Base-by-base conservation (phyloP, 2,888 invertebrate genomes). In the Galerucella pusilla region DNA sequence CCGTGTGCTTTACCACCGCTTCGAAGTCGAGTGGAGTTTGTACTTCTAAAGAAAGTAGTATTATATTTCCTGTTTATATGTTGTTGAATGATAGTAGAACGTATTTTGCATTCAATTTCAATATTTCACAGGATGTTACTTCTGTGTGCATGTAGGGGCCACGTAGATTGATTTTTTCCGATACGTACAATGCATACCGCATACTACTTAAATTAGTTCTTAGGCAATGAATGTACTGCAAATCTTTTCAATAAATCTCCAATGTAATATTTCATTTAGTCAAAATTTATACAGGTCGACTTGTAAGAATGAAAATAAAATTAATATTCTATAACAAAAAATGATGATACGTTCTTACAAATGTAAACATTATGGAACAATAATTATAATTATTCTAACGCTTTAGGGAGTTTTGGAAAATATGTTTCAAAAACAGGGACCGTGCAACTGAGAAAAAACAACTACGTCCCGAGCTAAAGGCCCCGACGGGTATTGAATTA, bases 161-260 rank as follows among this genome's bases (percentile, higher is more conserved):
- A 72, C 69, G 71, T 74, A 77, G 68, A 72, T 59, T 71, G 52
- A 71, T 68, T 68, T 72, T 77, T 68, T 77, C 74, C 74, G 69
- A 74, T 74, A 77, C 74, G 74, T 74, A 52, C 71, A 74, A 49
- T 66, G 74, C 69, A 76, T 73, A 74, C 59, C 52, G 46, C 66
- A 63, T 68, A 49, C 20, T 35, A 61, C 16, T 69, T 69, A 42
- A 69, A 69, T 14, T 35, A 52, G 4, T 52, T 52, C 6, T 52
- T 7, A 14, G n/a, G 52, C 6, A 52, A n/a, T n/a, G n/a, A 52
- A n/a, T n/a, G n/a, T 52, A n/a, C 52, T 12, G n/a, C n/a, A 14
- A 52, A 52, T n/a, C 4, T 52, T n/a, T 52, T n/a, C 2, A 52
- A 52, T 52, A 52, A 52, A 52, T 52, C n/a, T 52, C n/a, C 7